Evolutionary conservation across 2,797 vertebrate species (phyloP), one percentile per base, ranked within the genome.

Genomic region (Paedocypris micromegethes): DNA sequence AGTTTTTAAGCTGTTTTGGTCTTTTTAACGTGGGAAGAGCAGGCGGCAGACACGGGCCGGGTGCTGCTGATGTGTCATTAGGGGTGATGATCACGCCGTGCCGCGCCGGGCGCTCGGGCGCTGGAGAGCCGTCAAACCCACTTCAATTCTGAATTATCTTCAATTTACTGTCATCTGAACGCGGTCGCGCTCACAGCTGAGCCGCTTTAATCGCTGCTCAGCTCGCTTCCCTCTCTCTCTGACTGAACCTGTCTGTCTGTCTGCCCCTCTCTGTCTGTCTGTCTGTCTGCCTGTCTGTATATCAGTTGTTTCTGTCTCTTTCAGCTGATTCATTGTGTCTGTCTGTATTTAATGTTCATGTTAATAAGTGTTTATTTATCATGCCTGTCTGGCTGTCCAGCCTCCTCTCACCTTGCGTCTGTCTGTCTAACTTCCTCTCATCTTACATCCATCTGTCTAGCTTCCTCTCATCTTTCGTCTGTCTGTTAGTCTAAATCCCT

Each of bases 121-220:
- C 68, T 70, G 44, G 57, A 64, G 57, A 74, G 71, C 72, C 56
- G 73, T 79, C 75, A 74, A 57, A 74, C 74, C 78, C 73, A 72
- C 73, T 74, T 69, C 72, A 72, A 61, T 72, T 77, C 66, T 73
- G 68, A 58, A 67, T 76, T 73, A 67, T 68, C 64, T 76, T 72
- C 72, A 78, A 76, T 79, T 77, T 72, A 65, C 65, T 66, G 68
- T 72, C 78, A 75, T 75, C 71, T 75, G 53, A 60, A 54, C 60
- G 40, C 41, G 69, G 6, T 40, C 61, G 23, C 48, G 52, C 66
- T 64, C 70, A 79, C 79, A 81, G 75, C 75, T 80, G 79, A 77
- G 75, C 75, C 77, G 73, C n/a, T 74, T 70, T 72, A 72, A 69
- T 74, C 72, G 52, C 57, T 63, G 23, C 48, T 63, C n/a, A 9